A percentile compares a stretch with the other conserved stretches of the same genome.
These are phyloP conservation scores for Trogon surrucura DNA, from an alignment of 2,113 vertebrate species.

Conservation along the genomic window DNA sequence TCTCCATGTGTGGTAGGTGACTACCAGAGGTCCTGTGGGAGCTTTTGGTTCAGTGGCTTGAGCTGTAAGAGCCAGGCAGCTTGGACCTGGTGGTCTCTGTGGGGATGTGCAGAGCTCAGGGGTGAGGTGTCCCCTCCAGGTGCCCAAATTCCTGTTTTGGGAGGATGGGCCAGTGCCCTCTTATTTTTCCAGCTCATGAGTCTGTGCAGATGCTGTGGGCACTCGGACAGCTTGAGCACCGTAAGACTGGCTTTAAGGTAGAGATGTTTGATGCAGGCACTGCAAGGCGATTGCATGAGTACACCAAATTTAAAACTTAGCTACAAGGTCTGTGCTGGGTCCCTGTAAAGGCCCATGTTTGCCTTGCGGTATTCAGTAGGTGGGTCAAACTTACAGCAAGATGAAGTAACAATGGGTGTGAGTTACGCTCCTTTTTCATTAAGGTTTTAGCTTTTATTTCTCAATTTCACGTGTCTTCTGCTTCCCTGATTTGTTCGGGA, in stretches of 20 bases:
- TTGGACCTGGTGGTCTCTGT: background rate
- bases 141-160: background rate
- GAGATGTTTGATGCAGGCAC: no score
- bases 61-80: background rate
- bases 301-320: no score
- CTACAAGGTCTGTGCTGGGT: accelerated
- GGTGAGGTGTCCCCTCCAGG: background rate
- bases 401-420: background rate
- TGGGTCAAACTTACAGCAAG: background rate
- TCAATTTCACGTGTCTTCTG: background rate
- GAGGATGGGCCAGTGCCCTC: background rate
- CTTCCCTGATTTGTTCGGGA: background rate
- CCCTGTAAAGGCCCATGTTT: background rate
- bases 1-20: background rate
- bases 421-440: background rate
- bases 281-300: background rate
- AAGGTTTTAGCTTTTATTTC: background rate
- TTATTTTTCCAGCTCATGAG: background rate
- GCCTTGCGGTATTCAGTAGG: background rate
- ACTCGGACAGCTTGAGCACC: background rate
- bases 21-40: background rate
- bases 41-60: background rate
- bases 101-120: background rate
- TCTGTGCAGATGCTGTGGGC: background rate
- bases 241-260: background rate